Conservation (phyloP, 2,797 vertebrate genomes). For the Pipistrellus nathusii region DNA sequence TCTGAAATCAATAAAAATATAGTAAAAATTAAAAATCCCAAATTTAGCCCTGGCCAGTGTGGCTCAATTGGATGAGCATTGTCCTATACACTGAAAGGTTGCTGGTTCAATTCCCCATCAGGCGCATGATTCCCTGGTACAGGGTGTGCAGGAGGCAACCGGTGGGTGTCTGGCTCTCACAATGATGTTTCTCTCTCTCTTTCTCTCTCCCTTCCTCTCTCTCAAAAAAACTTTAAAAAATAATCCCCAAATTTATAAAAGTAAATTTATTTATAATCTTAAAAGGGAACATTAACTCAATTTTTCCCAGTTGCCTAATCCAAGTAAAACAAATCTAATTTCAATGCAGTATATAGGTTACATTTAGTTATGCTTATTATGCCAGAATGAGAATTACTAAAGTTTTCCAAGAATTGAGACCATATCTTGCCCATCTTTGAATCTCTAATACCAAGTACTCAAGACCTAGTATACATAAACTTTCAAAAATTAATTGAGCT, state of each 20-base stretch:
- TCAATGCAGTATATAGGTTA: conserved; percentile 6
- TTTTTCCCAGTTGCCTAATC: conserved; percentile 1
- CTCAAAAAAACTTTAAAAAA: background rate
- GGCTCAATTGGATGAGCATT: too few species aligned
- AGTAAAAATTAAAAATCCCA: too few species aligned
- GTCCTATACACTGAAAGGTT: too few species aligned
- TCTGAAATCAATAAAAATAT: too few species aligned
- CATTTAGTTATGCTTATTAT: background rate
- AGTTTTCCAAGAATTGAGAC: background rate
- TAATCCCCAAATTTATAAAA: background rate
- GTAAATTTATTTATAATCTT: conserved; percentile 31
- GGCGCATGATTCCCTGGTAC: too few species aligned
- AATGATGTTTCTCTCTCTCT: too few species aligned
- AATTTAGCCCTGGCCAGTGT: too few species aligned
- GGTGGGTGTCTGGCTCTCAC: too few species aligned
- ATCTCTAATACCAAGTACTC: background rate
- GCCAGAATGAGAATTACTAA: background rate
- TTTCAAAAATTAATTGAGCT: background rate
- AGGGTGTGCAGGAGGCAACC: too few species aligned
- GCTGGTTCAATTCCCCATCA: too few species aligned
- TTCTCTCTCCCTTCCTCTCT: background rate
- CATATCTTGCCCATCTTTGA: background rate
- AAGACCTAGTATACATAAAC: background rate
- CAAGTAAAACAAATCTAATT: conserved; percentile 44
- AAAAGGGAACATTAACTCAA: conserved; percentile 10